Evolutionary conservation across 2,113 vertebrate species (phyloP), one percentile per base, ranked within the genome.

Genomic region (Syngnathus floridae): DNA sequence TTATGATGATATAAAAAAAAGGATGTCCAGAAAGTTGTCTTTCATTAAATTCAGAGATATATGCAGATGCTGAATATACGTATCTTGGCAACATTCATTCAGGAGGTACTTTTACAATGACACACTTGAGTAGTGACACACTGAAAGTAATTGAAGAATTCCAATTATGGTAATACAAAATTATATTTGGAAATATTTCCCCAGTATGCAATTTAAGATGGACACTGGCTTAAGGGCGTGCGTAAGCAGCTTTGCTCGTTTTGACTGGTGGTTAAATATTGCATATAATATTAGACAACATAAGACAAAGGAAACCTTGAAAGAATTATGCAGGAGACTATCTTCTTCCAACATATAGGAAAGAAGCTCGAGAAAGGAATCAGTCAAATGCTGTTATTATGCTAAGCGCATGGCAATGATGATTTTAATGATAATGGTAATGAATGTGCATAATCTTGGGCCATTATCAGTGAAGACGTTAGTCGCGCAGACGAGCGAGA

Each of bases 391-490:
- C n/a, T 21, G 67, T 79, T 82, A 82, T 84, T 83, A 82, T 82
- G 74, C 79, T 75, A 71, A 78, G 72, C 35, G 16, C 69, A 52
- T 7, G 69, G 73, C 80, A 81, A 84, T 76, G 82, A 79, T 76
- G 79, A 81, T 83, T 77, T 77, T 80, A 79, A 88, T 79, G 83
- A 80, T 83, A 83, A 84, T 88, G 76, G 63, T 87, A 88, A 88
- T 88, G 82, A 87, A 86, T 82, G 73, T 83, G 82, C 83, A 83
- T 84, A 87, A 87, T 87, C 81, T 78, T 73, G 76, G 72, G n/a
- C 72, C 77, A 81, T 87, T 83, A 84, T 84, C 77, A 73, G 82
- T 41, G 43, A 75, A 86, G 74, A 73, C 51, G 74, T 76, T 75
- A 67, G 51, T 65, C 21, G 35, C 51, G 9, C 64, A 79, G 71